A percentile compares a stretch with the other conserved stretches of the same genome.
phyloP scores from a whole-genome alignment of 2,797 vertebrate species.

The Myiothlypis coronata region DNA sequence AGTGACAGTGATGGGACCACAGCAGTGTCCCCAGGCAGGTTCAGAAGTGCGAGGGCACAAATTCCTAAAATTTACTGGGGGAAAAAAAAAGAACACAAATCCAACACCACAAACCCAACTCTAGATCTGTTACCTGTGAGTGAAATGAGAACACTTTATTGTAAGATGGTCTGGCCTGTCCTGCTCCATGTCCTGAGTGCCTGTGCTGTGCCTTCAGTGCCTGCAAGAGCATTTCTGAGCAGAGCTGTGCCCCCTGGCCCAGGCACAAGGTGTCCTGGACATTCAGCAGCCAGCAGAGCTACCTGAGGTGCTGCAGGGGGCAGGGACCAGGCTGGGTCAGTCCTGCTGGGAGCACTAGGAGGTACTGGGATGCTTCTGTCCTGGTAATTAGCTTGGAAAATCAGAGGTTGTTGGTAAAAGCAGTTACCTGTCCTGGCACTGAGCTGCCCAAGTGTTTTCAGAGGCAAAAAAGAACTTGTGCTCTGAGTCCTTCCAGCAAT shows the following conservation, averaged over 20 bases:
- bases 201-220: background rate
- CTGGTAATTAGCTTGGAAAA: background rate
- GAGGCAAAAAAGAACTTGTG: background rate
- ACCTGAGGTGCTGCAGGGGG: accelerated
- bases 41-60: background rate
- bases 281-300: background rate
- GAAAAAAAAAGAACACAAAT: background rate
- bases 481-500: background rate
- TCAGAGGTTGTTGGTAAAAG: background rate
- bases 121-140: background rate
- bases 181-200: accelerated
- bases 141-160: background rate
- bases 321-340: background rate
- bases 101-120: background rate
- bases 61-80: background rate
- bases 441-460: background rate
- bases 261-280: no score
- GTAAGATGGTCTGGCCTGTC: background rate
- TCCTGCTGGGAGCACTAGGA: accelerated
- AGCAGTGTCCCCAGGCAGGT: background rate
- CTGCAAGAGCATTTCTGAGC: accelerated
- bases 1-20: background rate
- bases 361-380: accelerated
- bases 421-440: background rate
- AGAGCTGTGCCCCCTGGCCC: background rate